Evolutionary conservation across 2,113 vertebrate species (phyloP).

Genomic region (Agelaius phoeniceus): DNA sequence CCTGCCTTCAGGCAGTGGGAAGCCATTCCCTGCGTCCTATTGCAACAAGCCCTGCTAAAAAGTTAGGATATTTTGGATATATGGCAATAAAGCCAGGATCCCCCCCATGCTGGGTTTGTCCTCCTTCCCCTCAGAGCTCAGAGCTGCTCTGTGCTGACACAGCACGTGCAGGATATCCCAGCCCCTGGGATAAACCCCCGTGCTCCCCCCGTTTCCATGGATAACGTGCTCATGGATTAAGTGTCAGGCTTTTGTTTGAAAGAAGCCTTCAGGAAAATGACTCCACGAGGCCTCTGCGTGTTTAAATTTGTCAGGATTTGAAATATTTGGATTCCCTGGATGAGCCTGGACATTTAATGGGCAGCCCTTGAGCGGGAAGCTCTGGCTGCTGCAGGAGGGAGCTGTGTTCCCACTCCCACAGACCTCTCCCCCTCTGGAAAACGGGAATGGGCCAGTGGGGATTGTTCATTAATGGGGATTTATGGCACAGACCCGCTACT

Average conservation of each 20-base stretch:
- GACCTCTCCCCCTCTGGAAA: not conserved
- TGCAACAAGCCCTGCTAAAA: not conserved
- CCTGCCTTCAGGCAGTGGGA: not conserved
- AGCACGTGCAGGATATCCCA: not conserved
- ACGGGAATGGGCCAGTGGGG: not conserved
- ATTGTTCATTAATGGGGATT: not conserved
- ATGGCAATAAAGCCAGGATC: not conserved
- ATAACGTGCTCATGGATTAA: not conserved
- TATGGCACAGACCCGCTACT: not conserved
- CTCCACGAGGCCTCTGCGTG: not conserved
- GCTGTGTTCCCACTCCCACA: not conserved
- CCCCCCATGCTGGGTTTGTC: fast-evolving
- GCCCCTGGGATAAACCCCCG: not conserved
- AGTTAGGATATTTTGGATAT: not conserved
- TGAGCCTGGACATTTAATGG: not conserved
- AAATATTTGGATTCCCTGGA: not conserved
- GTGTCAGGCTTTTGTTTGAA: not conserved
- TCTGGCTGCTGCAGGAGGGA: not conserved
- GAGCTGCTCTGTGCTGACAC: not conserved
- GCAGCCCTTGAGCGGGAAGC: not conserved
- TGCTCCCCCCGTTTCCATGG: not conserved
- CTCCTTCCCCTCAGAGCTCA: not conserved
- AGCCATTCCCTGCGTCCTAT: not conserved
- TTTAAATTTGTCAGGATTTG: not conserved
- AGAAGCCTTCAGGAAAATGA: not conserved